Conservation (phyloP, 2,888 invertebrate genomes). For the Hemithea aestivaria region DNA sequence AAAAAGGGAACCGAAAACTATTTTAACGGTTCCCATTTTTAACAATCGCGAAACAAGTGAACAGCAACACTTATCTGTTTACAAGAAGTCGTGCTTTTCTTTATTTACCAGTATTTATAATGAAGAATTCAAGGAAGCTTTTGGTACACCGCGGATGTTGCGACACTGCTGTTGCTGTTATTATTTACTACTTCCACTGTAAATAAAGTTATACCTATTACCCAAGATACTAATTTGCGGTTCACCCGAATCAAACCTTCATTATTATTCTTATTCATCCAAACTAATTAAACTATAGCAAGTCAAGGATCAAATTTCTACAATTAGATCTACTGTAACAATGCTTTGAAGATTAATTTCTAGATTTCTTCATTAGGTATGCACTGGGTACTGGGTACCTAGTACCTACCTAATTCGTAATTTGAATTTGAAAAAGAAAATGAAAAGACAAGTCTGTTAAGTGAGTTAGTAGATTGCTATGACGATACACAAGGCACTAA, state of each 20-base stretch:
- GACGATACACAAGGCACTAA: too few relatives aligned
- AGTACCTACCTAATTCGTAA: too few relatives aligned
- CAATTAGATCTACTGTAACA: too few relatives aligned
- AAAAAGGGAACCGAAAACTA: slow-evolving; percentile 28
- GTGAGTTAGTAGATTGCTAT: too few relatives aligned
- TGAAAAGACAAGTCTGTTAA: too few relatives aligned
- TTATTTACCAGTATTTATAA: slow-evolving; percentile 53
- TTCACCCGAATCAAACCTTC: slow-evolving; percentile 38
- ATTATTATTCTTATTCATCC: slow-evolving; percentile 9
- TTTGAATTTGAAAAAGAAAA: too few relatives aligned
- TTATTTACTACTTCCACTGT: slow-evolving; percentile 31
- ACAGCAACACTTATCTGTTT: slow-evolving; percentile 9
- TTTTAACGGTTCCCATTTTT: slow-evolving; percentile 38
- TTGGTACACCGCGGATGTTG: slow-evolving; percentile 35
- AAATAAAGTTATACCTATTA: slow-evolving; percentile 19
- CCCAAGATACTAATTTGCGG: slow-evolving; percentile 45
- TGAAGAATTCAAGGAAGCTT: slow-evolving; percentile 39
- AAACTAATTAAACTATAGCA: slow-evolving; percentile 9
- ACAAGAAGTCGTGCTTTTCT: slow-evolving; percentile 41
- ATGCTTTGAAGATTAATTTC: too few relatives aligned
- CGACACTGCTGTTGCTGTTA: slow-evolving; percentile 31
- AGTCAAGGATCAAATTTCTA: too few relatives aligned
- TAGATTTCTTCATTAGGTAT: too few relatives aligned
- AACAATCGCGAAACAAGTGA: background rate
- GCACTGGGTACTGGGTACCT: too few relatives aligned